Evolutionary conservation across 1,140 invertebrate genomes (phyloP).

Genomic region (Brachionus manjavacas): DNA sequence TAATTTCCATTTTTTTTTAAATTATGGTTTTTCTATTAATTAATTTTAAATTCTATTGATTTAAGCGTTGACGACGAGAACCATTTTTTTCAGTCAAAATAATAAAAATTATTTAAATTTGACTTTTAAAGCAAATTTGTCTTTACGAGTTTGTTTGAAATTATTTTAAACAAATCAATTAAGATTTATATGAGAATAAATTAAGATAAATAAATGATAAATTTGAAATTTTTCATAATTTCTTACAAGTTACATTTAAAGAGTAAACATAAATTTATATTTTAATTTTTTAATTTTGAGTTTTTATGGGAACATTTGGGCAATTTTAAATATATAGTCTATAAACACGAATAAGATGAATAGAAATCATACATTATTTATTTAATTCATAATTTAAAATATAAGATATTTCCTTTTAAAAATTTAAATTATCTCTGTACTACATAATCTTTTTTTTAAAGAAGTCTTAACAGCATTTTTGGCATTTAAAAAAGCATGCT

Average conservation of each 20-base stretch:
- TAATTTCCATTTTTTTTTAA: background rate
- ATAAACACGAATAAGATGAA: background rate
- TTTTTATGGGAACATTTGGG: background rate
- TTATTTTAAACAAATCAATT: background rate
- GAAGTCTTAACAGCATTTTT: background rate
- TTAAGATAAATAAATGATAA: conserved; percentile 7
- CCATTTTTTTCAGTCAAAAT: background rate
- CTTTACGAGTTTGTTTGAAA: background rate
- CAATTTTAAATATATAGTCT: background rate
- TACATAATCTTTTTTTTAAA: background rate
- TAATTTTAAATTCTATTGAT: background rate
- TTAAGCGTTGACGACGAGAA: background rate
- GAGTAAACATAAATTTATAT: background rate
- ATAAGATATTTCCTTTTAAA: background rate
- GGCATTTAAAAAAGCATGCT: background rate
- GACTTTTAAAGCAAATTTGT: background rate
- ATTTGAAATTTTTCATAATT: background rate
- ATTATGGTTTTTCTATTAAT: background rate
- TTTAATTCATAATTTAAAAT: background rate
- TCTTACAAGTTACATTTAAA: background rate
- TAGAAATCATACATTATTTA: background rate
- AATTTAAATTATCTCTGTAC: background rate
- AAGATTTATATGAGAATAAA: background rate
- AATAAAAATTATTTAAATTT: background rate
- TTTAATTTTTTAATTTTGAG: background rate